Base-by-base conservation (phyloP, 1,140 invertebrate species). In the Coenobita brevimanus region DNA sequence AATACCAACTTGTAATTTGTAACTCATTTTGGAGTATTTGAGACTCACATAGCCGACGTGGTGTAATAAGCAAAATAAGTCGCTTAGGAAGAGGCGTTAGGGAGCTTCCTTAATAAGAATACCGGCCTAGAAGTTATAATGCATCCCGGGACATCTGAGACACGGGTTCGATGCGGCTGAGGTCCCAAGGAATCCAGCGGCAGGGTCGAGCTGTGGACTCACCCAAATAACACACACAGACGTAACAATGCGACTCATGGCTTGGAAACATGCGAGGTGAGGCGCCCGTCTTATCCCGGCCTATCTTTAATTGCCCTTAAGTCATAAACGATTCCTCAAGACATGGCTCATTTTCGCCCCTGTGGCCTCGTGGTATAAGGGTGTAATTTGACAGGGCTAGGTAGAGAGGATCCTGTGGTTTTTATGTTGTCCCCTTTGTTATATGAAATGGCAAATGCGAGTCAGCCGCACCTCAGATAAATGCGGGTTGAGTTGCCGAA, bases 251-350 rank as follows among this genome's bases (percentile, higher is more conserved):
- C n/a, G 69, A 73, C 36, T 38, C 67, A 69, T 38, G 8, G 36
- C 24, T 15, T 3, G 36, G 36, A 27, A 38, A 73, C 36, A 27
- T 21, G 62, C 62, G 79, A 33, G 75, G 43, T 54, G 41, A 30
- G 78, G 21, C 54, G 71, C 17, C 43, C 24, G 38, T 71, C 85
- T 87, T 87, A 87, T 87, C 85, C 76, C n/a, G 15, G 43, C 64
- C 76, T 81, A 87, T 87, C 85, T 87, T 87, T 87, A 87, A 87
- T 87, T 87, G 85, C 62, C 85, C 76, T 81, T 87, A 57, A 81
- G 85, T 81, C 85, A 87, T 87, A 87, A 87, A 87, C 76, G 85
- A 87, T 80, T 64, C 76, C 38, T 76, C 67, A 6, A n/a, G 27
- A 38, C 76, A 71, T 69, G 50, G 33, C 15, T 36, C 24, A n/a